phyloP scores from a whole-genome alignment of 2,797 vertebrate species.

The Lagorchestes hirsutus region DNA sequence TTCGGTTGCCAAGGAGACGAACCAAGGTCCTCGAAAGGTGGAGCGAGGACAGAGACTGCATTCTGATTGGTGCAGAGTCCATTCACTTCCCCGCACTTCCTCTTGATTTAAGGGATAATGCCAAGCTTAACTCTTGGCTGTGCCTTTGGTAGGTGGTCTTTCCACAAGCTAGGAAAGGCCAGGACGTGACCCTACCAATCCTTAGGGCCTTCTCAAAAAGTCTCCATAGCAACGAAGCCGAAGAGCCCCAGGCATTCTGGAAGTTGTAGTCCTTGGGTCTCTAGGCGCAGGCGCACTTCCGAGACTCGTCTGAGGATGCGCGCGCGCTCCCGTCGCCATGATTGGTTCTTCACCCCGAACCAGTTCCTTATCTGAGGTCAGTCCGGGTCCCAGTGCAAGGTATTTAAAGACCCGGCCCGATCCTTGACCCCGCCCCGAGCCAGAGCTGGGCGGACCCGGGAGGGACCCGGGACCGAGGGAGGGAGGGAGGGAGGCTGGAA shows the following conservation, averaged over 20 bases:
- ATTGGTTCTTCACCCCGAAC: neutral
- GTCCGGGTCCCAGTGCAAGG: neutral
- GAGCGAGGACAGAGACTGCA: neutral
- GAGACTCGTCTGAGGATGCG: neutral
- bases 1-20: neutral
- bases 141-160: neutral
- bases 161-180: neutral
- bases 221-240: neutral
- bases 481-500: neutral
- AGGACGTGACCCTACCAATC: neutral
- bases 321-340: neutral
- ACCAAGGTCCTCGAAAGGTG: neutral
- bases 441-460: neutral
- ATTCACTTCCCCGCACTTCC: neutral
- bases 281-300: neutral
- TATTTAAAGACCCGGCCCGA: neutral
- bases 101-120: neutral
- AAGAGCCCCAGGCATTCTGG: neutral
- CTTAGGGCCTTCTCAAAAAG: neutral
- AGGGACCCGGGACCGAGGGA: neutral
- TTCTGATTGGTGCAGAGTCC: neutral
- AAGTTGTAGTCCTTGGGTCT: neutral
- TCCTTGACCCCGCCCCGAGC: neutral
- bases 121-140: neutral
- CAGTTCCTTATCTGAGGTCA: neutral